These are phyloP conservation scores for Ispidina lecontei DNA, from an alignment of 2,797 vertebrate species.

Conservation along the genomic window DNA sequence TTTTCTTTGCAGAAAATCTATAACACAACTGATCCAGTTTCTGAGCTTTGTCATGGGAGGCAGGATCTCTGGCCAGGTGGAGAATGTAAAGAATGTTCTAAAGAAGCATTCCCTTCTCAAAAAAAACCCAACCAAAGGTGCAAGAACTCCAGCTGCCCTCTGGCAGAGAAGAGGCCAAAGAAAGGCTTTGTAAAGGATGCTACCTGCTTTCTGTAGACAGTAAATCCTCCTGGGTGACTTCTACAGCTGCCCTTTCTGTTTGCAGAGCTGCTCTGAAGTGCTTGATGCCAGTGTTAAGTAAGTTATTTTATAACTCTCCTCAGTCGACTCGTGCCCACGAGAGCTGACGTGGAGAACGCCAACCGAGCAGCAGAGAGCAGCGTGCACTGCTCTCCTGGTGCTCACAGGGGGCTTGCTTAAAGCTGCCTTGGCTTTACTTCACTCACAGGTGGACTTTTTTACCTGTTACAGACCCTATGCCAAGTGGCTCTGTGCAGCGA, in stretches of 20 bases:
- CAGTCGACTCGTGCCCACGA: neutral
- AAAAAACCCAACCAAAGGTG: neutral
- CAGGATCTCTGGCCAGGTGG: neutral
- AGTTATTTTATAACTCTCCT: neutral
- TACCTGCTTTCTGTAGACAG: neutral
- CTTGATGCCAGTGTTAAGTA: neutral
- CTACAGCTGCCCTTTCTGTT: neutral
- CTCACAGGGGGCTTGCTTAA: neutral
- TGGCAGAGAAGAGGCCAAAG: neutral
- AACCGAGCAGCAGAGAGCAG: neutral
- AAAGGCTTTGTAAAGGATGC: neutral
- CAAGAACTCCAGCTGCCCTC: neutral
- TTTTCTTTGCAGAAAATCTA: slow-evolving; percentile 36
- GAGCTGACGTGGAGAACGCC: neutral
- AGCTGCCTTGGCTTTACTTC: neutral
- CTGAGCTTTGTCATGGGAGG: neutral
- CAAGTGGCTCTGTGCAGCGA: neutral
- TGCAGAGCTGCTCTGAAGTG: neutral
- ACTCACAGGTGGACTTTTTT: neutral
- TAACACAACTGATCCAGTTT: neutral
- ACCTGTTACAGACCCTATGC: neutral
- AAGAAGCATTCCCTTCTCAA: neutral
- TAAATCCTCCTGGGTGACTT: neutral
- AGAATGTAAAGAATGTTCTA: neutral
- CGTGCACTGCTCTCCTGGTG: neutral